phyloP scores from a whole-genome alignment of 2,797 vertebrate species.

The Phaenicophaeus curvirostris region DNA sequence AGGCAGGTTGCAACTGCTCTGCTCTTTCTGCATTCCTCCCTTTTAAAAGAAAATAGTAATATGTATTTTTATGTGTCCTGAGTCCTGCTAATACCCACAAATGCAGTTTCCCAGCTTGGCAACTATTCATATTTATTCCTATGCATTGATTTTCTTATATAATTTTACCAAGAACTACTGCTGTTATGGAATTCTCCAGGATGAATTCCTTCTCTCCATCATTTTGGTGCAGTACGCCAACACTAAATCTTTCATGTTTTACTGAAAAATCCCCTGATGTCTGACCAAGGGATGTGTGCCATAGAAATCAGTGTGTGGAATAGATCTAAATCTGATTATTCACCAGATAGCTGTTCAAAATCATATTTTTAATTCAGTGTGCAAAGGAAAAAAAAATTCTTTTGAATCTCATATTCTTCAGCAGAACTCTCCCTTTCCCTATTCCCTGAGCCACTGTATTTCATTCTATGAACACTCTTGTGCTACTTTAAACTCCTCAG shows the following conservation, averaged over 20 bases:
- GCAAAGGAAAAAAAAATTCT: not conserved
- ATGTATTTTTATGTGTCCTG: not conserved
- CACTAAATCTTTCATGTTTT: not conserved
- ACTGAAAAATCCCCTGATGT: not conserved
- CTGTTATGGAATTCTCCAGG: not conserved
- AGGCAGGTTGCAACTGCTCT: accelerated
- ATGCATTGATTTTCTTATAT: not conserved
- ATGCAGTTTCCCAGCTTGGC: not conserved
- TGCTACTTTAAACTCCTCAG: not conserved
- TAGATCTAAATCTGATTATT: not conserved
- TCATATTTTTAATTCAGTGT: not conserved
- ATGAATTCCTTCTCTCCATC: not conserved
- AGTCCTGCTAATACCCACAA: not conserved
- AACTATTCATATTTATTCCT: not conserved
- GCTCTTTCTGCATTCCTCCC: not conserved
- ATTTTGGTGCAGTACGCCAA: not conserved
- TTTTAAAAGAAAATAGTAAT: not conserved
- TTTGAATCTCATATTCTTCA: not conserved
- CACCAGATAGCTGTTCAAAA: not conserved
- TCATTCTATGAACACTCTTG: not conserved
- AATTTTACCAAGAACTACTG: not conserved
- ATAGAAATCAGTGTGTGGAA: not conserved
- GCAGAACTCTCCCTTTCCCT: not conserved
- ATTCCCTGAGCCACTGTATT: not conserved
- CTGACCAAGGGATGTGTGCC: not conserved